Conservation (phyloP, 2,113 vertebrate species). For the Megalops atlanticus region DNA sequence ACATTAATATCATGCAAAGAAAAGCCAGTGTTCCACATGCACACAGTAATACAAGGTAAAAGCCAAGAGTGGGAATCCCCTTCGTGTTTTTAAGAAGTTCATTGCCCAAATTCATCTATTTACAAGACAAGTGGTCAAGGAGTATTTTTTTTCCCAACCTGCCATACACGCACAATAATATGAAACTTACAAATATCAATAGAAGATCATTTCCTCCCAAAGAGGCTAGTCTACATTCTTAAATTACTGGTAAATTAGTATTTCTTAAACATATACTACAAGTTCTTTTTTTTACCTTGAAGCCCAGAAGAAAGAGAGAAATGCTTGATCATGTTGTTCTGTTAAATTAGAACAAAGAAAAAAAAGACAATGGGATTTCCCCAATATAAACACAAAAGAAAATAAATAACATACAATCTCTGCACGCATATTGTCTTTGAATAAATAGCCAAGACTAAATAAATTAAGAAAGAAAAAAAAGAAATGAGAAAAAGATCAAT, state of each 20-base stretch:
- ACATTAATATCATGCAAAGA: slow-evolving; percentile 77
- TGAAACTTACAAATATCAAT: slow-evolving; percentile 77
- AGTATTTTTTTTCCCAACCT: slow-evolving; percentile 51
- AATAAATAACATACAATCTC: slow-evolving; percentile 63
- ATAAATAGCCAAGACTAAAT: slow-evolving; percentile 84
- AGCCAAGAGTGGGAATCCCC: slow-evolving; percentile 73
- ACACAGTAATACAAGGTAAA: slow-evolving; percentile 80
- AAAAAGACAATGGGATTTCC: slow-evolving; percentile 66
- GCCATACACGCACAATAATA: slow-evolving; percentile 69
- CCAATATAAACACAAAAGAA: slow-evolving; percentile 63
- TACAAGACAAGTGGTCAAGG: slow-evolving; percentile 76
- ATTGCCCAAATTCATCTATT: slow-evolving; percentile 77
- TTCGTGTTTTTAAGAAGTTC: slow-evolving; percentile 66
- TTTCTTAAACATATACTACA: slow-evolving; percentile 73
- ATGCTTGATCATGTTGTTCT: slow-evolving; percentile 61
- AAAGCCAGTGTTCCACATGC: slow-evolving; percentile 84
- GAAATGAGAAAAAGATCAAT: slow-evolving; percentile 34
- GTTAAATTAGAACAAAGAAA: slow-evolving; percentile 67
- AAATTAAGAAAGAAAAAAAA: slow-evolving; percentile 64
- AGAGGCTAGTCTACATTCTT: slow-evolving; percentile 92
- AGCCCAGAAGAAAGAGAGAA: slow-evolving; percentile 66
- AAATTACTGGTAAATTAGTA: slow-evolving; percentile 79
- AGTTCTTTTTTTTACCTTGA: slow-evolving; percentile 65
- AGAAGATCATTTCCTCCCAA: slow-evolving; percentile 72
- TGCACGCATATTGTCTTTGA: slow-evolving; percentile 69